Percentiles rank a stretch among this genome's conserved stretches.
phyloP scores from a whole-genome alignment of 2,113 vertebrate genomes.

The Aptenodytes patagonicus region DNA sequence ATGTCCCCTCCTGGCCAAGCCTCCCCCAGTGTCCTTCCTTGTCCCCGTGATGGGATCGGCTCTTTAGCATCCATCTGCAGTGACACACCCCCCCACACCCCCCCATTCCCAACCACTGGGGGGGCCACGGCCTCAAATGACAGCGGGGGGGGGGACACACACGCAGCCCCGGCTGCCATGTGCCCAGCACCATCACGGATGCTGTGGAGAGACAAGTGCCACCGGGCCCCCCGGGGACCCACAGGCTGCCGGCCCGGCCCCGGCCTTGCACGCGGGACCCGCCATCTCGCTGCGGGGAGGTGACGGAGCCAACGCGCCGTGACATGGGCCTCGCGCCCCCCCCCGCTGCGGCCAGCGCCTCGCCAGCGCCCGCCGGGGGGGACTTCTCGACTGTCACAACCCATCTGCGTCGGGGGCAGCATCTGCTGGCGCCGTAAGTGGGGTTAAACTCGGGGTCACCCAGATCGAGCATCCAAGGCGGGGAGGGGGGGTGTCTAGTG shows the following conservation, averaged over 20 bases:
- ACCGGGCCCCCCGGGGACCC: neutral
- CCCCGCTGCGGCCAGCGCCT: neutral
- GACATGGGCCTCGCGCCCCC: neutral
- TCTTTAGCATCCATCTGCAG: neutral
- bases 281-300: slow-evolving; percentile 25
- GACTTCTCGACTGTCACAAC: slow-evolving; percentile 62
- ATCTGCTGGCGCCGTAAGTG: slow-evolving; percentile 64
- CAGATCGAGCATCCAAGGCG: too few species aligned
- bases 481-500: too few species aligned
- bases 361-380: slow-evolving; percentile 1
- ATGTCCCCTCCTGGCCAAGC: neutral
- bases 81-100: neutral
- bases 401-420: slow-evolving; percentile 56
- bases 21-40: neutral
- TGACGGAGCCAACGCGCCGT: slow-evolving; percentile 31
- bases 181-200: neutral
- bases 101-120: neutral
- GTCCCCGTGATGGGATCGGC: fast-evolving
- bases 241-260: neutral
- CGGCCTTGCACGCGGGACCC: neutral
- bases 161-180: neutral
- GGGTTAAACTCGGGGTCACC: slow-evolving; percentile 78
- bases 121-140: neutral
- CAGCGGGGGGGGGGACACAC: neutral
- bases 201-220: neutral